Evolutionary conservation across 2,113 vertebrate species (phyloP).

Genomic region (Oncorhynchus kisutch): DNA sequence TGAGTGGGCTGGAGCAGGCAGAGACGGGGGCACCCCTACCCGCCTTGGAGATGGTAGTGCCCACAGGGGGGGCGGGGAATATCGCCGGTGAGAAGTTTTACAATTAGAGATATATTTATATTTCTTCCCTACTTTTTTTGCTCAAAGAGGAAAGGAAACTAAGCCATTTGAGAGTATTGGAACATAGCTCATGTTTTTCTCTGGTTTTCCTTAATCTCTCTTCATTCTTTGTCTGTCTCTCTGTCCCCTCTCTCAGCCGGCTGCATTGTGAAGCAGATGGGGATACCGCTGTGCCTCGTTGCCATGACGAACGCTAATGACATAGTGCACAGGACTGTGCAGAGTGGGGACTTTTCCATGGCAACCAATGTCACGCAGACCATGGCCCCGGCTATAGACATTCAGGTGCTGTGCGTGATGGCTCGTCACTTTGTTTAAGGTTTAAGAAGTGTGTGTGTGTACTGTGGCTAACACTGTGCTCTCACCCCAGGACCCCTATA

Average conservation of each 20-base stretch:
- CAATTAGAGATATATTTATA: not conserved
- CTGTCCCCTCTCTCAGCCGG: constrained; percentile 63
- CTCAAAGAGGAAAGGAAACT: not conserved
- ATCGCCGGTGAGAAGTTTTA: constrained; percentile 72
- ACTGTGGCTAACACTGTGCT: not conserved
- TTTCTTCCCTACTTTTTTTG: not conserved
- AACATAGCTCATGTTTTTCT: not conserved
- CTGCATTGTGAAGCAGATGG: constrained; percentile 79
- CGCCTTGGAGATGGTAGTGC: constrained; percentile 86
- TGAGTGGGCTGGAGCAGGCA: constrained; percentile 77
- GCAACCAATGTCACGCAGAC: constrained; percentile 70
- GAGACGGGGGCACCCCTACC: constrained; percentile 61
- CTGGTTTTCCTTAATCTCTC: not conserved
- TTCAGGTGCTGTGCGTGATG: constrained; percentile 76
- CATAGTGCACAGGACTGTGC: constrained; percentile 80
- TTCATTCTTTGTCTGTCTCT: not conserved
- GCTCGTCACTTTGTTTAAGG: not conserved
- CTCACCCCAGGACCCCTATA: constrained; percentile 85
- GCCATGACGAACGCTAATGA: constrained; percentile 87
- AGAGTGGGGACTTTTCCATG: constrained; percentile 85
- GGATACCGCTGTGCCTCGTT: constrained; percentile 81
- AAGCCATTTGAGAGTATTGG: not conserved
- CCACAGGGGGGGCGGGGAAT: constrained; percentile 90
- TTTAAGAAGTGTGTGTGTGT: not conserved
- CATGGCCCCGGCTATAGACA: constrained; percentile 90